Evolutionary conservation across 2,113 vertebrate genomes (phyloP), one percentile per base, ranked within the genome.

Genomic region (Porphyrio hochstetteri): DNA sequence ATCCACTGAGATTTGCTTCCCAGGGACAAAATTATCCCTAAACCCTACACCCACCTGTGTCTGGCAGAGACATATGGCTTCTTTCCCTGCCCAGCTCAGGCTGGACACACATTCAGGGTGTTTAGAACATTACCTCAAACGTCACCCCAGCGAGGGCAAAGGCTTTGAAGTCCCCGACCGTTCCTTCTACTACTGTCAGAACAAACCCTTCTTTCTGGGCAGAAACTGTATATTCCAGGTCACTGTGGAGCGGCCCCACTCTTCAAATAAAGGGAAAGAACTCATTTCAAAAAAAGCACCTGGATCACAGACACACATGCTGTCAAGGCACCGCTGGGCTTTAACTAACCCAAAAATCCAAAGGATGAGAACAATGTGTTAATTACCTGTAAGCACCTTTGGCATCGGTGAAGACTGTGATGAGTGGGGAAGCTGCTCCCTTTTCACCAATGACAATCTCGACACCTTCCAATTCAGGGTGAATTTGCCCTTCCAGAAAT

Each of bases 201-300:
- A 99, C 98, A 50, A 99, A 99, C 6, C 99, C 99, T 96, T 99
- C 99, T 92, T 99, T 99, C 78, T 98, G 98, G 50, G 99, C 99
- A 35, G 98, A 97, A 92, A 99, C 96, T 9, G 99, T 98, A 48
- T 99, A 99, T 53, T 99, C 98, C 86, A 98, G 97, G 97, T 99
- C 98, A 70, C 99, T 99, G 97, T 99, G 99, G 82, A 99, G 98
- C 2, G 99, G 99, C 7, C 99, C 99, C 40, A 99, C 99, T 0
- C 99, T 99, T 97, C 40, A 82, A 36, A 88, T 8, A 67, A 19
- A 93, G 83, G 36, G 17, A 90, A 70, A 84, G 6, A 88, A 61
- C 1, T 28, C 4, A 0, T 53, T 84, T 86, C 12, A 31, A 55
- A 50, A 93, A 38, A 65, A 76, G 16, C n/a, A 79, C 36, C 36